These are phyloP conservation scores for Adrianichthys oophorus DNA, from an alignment of 2,797 vertebrate genomes.

Conservation along the genomic window DNA sequence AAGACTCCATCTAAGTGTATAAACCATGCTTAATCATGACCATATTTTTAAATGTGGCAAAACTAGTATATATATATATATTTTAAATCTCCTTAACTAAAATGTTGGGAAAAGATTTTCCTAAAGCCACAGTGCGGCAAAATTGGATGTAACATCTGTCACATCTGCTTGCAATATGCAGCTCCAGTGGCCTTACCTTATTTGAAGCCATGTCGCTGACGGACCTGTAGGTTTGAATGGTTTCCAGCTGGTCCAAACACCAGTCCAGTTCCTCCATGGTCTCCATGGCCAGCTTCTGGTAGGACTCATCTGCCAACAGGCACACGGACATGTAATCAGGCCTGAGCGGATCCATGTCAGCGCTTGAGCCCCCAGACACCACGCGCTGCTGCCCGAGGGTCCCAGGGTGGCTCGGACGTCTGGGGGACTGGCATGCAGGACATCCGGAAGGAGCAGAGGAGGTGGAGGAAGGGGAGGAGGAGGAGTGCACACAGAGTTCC, in stretches of 20 bases:
- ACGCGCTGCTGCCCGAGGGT: slow-evolving; percentile 44
- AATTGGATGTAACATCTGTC: background rate
- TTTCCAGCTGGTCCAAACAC: slow-evolving; percentile 97
- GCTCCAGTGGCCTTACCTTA: slow-evolving; percentile 83
- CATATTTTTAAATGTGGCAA: too few relatives aligned
- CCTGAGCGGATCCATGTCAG: slow-evolving; percentile 76
- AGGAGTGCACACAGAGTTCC: slow-evolving; percentile 80
- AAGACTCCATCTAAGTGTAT: too few relatives aligned
- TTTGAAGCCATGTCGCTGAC: slow-evolving; percentile 99
- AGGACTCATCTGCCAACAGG: slow-evolving; percentile 95
- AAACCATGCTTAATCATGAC: too few relatives aligned
- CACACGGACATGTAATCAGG: slow-evolving; percentile 89
- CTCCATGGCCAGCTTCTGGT: slow-evolving; percentile 96
- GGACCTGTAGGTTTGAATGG: slow-evolving; percentile 96
- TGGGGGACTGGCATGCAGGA: slow-evolving; percentile 48
- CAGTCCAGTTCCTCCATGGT: slow-evolving; percentile 98
- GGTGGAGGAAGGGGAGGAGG: slow-evolving; percentile 49
- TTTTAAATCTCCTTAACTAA: too few relatives aligned
- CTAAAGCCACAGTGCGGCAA: too few relatives aligned
- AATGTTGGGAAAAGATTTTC: too few relatives aligned
- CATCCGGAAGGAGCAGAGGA: slow-evolving; percentile 52
- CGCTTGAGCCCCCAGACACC: slow-evolving; percentile 39
- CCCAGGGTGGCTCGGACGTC: slow-evolving; percentile 52
- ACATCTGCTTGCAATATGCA: background rate
- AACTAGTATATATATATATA: too few relatives aligned